Evolutionary conservation across 2,797 vertebrate species (phyloP).

Genomic region (Enteromius fasciolatus): DNA sequence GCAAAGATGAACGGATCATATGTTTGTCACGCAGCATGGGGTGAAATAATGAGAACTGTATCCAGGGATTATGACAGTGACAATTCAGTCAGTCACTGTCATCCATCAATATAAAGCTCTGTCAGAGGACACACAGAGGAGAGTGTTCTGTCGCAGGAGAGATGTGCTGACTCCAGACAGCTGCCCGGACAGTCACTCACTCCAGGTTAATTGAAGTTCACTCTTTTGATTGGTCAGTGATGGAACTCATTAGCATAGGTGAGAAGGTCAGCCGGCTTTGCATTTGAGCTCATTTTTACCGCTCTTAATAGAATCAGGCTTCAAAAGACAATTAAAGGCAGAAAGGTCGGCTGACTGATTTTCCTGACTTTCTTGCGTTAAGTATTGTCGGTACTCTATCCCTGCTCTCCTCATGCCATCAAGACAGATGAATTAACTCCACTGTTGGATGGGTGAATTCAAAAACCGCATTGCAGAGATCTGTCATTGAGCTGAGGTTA

Average conservation of each 20-base stretch:
- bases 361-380: conserved; percentile 32
- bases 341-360: conserved; percentile 46
- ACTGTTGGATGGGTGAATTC: conserved; percentile 37
- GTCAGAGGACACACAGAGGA: conserved; percentile 33
- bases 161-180: conserved; percentile 69
- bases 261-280: conserved; percentile 65
- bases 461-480: conserved; percentile 31
- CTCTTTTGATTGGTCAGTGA: conserved; percentile 71
- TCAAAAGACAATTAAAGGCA: conserved; percentile 44
- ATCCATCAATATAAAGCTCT: conserved; percentile 45
- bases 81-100: conserved; percentile 34
- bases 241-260: conserved; percentile 66
- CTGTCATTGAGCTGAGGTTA: conserved; percentile 30
- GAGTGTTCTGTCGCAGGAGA: conserved; percentile 54
- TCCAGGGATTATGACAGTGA: conserved; percentile 31
- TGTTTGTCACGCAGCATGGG: background rate
- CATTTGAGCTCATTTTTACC: conserved; percentile 61
- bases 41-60: conserved; percentile 38
- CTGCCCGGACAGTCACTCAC: conserved; percentile 64
- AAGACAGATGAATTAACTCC: conserved; percentile 24
- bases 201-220: conserved; percentile 72
- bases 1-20: conserved; percentile 6
- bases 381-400: conserved; percentile 1
- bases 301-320: conserved; percentile 50
- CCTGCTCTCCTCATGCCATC: background rate